Percentiles rank a stretch among this genome's conserved stretches.
Evolutionary conservation across 2,113 vertebrate genomes (phyloP).

Genomic region (Cryptomyrus ogoouensis): DNA sequence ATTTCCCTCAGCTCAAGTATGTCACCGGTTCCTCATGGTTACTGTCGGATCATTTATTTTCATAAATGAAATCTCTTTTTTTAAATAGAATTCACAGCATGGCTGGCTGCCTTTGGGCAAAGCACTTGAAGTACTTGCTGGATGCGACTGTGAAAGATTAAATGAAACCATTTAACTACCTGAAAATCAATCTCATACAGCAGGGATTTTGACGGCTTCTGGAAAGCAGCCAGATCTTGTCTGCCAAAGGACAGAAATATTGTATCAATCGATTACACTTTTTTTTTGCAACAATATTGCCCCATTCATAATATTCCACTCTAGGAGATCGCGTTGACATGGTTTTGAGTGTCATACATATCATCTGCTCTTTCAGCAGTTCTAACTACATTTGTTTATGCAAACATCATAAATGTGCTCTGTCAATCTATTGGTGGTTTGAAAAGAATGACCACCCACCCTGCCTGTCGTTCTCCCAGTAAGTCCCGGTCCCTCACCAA

Average conservation of each 20-base stretch:
- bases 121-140: not conserved
- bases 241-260: not conserved
- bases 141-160: not conserved
- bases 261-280: not conserved
- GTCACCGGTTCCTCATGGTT: not conserved
- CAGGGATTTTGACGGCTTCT: not conserved
- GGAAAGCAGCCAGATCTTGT: not conserved
- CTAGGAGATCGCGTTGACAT: not conserved
- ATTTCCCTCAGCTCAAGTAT: conserved; percentile 83
- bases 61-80: not conserved
- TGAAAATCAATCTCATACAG: not conserved
- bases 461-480: conserved; percentile 56
- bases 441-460: not conserved
- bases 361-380: not conserved
- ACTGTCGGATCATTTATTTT: not conserved
- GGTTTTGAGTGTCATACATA: not conserved
- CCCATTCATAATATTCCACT: not conserved
- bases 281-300: not conserved
- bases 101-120: not conserved
- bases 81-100: not conserved
- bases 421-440: not conserved
- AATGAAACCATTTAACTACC: not conserved
- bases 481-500: conserved; percentile 96
- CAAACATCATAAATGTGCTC: not conserved
- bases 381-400: not conserved